Conservation (phyloP, 2,113 vertebrate genomes). For the Panthera leo region DNA sequence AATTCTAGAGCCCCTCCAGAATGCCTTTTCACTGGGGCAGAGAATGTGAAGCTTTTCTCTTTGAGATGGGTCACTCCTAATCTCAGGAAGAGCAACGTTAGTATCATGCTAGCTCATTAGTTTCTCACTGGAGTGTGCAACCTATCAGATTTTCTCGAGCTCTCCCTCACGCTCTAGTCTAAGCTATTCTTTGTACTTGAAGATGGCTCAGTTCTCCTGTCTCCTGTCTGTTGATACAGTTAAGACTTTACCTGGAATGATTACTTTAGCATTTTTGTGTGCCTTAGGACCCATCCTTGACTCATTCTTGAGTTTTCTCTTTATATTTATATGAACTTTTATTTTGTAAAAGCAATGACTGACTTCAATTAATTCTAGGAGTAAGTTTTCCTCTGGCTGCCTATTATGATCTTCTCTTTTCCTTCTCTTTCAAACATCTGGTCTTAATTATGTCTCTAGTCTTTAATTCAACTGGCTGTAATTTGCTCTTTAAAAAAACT, state of each 20-base stretch:
- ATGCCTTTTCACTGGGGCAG: not conserved
- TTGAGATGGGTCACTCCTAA: not conserved
- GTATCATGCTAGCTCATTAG: not conserved
- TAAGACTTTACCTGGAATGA: slow-evolving; percentile 33
- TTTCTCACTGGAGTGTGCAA: not conserved
- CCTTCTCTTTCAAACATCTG: slow-evolving; percentile 36
- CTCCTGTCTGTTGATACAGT: slow-evolving; percentile 34
- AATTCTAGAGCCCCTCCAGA: not conserved
- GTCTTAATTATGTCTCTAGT: slow-evolving; percentile 45
- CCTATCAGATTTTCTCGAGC: too few relatives aligned
- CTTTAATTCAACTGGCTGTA: slow-evolving; percentile 53
- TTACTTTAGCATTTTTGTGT: slow-evolving; percentile 50
- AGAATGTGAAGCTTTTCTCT: not conserved
- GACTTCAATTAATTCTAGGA: not conserved
- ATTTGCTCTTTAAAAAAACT: slow-evolving; percentile 36
- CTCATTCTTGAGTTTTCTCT: slow-evolving; percentile 49
- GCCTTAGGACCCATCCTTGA: not conserved
- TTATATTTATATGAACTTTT: slow-evolving; percentile 37
- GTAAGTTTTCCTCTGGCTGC: slow-evolving; percentile 50
- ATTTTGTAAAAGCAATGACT: slow-evolving; percentile 22
- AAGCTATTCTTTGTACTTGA: slow-evolving; percentile 46
- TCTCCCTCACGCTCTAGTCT: not conserved
- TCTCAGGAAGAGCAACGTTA: not conserved
- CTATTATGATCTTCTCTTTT: slow-evolving; percentile 19
- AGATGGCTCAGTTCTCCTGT: slow-evolving; percentile 54